Evolutionary conservation across 1,140 invertebrate species (phyloP), one percentile per base, ranked within the genome.

Genomic region (Apis mellifera): DNA sequence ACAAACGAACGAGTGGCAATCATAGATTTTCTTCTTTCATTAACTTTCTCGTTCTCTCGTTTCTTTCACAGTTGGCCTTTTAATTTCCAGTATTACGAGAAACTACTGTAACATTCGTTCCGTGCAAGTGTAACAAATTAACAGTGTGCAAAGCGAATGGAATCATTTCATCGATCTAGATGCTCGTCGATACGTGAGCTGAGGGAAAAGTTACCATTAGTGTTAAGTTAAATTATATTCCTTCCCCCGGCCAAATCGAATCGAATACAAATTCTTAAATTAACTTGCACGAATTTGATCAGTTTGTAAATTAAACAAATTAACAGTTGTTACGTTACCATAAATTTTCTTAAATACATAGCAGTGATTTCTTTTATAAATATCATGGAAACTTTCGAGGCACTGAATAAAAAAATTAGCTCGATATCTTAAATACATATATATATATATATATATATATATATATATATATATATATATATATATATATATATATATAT

Each of bases 11-110:
- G 55, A 52, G 42, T n/a, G 3, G 57, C 62, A 74, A 74, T 74
- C 72, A 50, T 74, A 57, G 21, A 60, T 64, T 73, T 54, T 59
- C 57, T 57, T 74, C 72, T 48, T 74, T 59, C 72, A n/a, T 48
- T 48, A 59, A 60, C 57, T 59, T 59, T 60, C 55, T 60, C 71
- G 32, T 59, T 21, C 57, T 11, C 52, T 5, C 55, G 9, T 48
- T 48, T 50, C 50, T 32, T 42, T 57, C 17, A 13, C 57, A 59
- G 57, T 15, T 52, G n/a, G 7, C 7, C 52, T 12, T 64, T 65
- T 76, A 19, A 52, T 23, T 52, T 76, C 60, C 42, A 50, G 52
- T 64, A 23, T 26, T n/a, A n/a, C 55, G 55, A 19, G 26, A 57
- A 19, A 21, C 54, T 26, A 59, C 32, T 21, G 12, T 32, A 50